Base-by-base conservation (phyloP, 2,888 invertebrate genomes). In the Microplitis manilae region DNA sequence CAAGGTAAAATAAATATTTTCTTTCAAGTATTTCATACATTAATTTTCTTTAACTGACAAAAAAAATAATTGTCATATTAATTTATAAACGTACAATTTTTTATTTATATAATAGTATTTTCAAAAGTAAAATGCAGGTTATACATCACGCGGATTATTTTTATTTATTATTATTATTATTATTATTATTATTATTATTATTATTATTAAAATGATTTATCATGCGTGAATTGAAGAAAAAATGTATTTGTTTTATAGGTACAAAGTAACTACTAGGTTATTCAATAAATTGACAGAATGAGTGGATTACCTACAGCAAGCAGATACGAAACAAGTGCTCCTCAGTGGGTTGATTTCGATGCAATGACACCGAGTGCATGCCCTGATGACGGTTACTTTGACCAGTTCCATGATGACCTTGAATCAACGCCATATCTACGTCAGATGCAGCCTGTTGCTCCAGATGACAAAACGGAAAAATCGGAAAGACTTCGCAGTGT, bases 271-370 rank as follows among this genome's bases (percentile, higher is more conserved):
- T 50, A 50, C 8, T 13, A 1, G 13, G 8, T 8, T 1, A 50
- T 50, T 50, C 2, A 2, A 30, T 30, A 30, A 30, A 30, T 30
- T 30, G 2, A 30, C 30, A 50, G 8, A 50, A 50, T 50, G 50
- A 50, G 50, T 13, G 8, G 13, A 8, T 13, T 50, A 50, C 13
- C 50, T 13, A 50, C 8, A 50, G 8, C 50, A 5, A 30, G 59
- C 30, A 30, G 38, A 4, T 72, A 72, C 13, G 39, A 68, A 20
- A 38, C 71, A 8, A 39, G 38, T 38, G 71, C 71, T 7, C 61
- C 71, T 15, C 71, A 72, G 15, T 72, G 71, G 71, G 62, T 39
- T 2, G 71, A 72, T 40, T 72, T 72, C 17, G 62, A 20, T 9
- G 71, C 38, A 62, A 39, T 62, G 9, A 72, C 60, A 38, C 61